Evolutionary conservation across 1,140 invertebrate species (phyloP).

Genomic region (Apis dorsata): DNA sequence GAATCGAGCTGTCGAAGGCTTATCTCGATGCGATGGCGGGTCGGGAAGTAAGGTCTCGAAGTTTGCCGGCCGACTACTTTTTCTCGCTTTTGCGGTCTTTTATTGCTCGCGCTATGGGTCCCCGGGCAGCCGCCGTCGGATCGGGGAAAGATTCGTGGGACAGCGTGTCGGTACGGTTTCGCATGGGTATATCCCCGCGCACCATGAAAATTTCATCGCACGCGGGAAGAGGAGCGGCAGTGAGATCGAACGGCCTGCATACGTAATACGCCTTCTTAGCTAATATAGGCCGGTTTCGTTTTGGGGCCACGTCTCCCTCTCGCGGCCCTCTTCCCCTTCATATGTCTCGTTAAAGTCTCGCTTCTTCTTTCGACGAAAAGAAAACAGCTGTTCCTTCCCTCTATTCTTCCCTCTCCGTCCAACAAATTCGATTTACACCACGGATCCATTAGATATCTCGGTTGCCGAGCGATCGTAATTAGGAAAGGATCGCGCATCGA

Average conservation of each 20-base stretch:
- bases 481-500: no score
- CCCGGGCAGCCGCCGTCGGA: slow-evolving; percentile 11
- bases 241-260: slow-evolving; percentile 69
- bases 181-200: slow-evolving; percentile 51
- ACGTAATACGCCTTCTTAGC: slow-evolving; percentile 70
- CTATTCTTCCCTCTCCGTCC: neutral
- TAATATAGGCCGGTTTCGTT: slow-evolving; percentile 71
- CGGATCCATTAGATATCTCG: neutral
- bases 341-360: slow-evolving; percentile 35
- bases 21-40: slow-evolving; percentile 20
- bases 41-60: slow-evolving; percentile 1
- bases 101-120: slow-evolving; percentile 51
- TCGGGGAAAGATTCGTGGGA: slow-evolving; percentile 60
- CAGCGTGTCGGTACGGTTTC: slow-evolving; percentile 58
- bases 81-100: slow-evolving; percentile 59
- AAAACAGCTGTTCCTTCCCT: neutral
- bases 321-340: slow-evolving; percentile 1
- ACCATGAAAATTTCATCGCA: slow-evolving; percentile 70
- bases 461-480: neutral
- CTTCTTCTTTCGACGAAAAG: slow-evolving; percentile 29
- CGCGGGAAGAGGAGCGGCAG: slow-evolving; percentile 59
- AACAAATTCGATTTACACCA: neutral
- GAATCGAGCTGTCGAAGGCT: slow-evolving; percentile 34
- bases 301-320: slow-evolving; percentile 51
- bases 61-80: slow-evolving; percentile 60